Base-by-base conservation (phyloP, 2,888 invertebrate genomes). In the Lycophotia porphyrea region DNA sequence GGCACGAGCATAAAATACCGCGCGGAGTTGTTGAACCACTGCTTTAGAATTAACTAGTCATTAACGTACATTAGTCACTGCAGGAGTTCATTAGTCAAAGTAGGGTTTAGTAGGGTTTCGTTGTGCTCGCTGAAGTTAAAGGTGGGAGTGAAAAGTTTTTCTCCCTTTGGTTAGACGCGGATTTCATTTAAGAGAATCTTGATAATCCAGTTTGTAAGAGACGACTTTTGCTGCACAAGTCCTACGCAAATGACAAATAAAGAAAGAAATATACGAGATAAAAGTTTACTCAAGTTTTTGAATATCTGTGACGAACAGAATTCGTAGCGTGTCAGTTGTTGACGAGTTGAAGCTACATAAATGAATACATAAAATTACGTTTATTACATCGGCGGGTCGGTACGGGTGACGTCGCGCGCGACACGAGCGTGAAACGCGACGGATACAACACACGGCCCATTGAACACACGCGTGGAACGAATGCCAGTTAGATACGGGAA, bases 401-500 rank as follows among this genome's bases (percentile, higher is more conserved):
- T 74, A 64, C 68, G 71, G 78, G 80, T 36, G 49, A 74, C 58
- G 68, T 61, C 71, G 77, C 58, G 60, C 64, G 65, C 64, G 70
- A 71, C 64, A 47, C 42, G 66, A 81, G 64, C 84, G 80, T 89
- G 82, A 79, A 81, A 71, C 71, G 81, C 78, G 82, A 84, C 77
- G 84, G 71, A 84, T 76, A 84, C 78, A 71, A 71, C 76, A 71
- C 75, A 74, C 78, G 88, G 78, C 84, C 81, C 88, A 89, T 90
- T 88, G 88, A 85, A 71, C 84, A 84, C 86, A 81, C 76, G 76
- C 77, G 82, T 82, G 89, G 85, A 88, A 89, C 91, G 76, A 88
- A 90, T 88, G 63, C 68, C 39, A 39, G 49, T 87, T 84, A 68
- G 87, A 73, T 65, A 81, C 81, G 76, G 74, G 31, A 52, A 66